A percentile compares a stretch with the other conserved stretches of the same genome.
phyloP scores from a whole-genome alignment of 2,797 vertebrate species.

The Atherinosoma microstoma region DNA sequence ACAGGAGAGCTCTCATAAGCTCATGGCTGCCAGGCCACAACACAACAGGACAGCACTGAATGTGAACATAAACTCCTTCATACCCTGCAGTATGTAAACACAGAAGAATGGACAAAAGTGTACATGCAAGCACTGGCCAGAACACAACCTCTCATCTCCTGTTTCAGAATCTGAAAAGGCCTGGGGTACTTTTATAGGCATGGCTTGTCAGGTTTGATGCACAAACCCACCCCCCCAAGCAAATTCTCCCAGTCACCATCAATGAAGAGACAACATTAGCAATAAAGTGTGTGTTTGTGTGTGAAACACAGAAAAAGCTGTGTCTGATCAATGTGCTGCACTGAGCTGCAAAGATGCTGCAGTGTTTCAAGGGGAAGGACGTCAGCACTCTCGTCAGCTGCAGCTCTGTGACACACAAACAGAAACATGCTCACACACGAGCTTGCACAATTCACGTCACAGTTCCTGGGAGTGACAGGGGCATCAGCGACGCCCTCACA shows the following conservation, averaged over 20 bases:
- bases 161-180: constrained; percentile 7
- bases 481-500: constrained; percentile 24
- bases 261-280: constrained; percentile 9
- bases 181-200: constrained; percentile 9
- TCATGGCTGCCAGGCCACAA: constrained; percentile 62
- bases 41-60: constrained; percentile 62
- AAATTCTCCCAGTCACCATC: neutral
- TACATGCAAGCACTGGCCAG: constrained; percentile 20
- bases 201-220: constrained; percentile 17
- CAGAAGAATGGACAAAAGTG: constrained; percentile 54
- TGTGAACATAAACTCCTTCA: constrained; percentile 57
- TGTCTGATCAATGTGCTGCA: constrained; percentile 19
- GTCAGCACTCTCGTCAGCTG: constrained; percentile 44
- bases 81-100: constrained; percentile 52
- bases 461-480: constrained; percentile 38
- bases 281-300: constrained; percentile 4
- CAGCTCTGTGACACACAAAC: constrained; percentile 37
- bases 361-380: constrained; percentile 51
- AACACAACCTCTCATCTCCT: constrained; percentile 12
- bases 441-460: constrained; percentile 32
- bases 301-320: constrained; percentile 1
- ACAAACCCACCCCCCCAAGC: neutral
- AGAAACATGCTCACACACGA: neutral
- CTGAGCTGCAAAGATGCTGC: constrained; percentile 38
- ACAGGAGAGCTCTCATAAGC: constrained; percentile 73